These are phyloP conservation scores for Pocillopora meandrina DNA, from an alignment of 92 coral and sea anemone genomes.

Conservation along the genomic window DNA sequence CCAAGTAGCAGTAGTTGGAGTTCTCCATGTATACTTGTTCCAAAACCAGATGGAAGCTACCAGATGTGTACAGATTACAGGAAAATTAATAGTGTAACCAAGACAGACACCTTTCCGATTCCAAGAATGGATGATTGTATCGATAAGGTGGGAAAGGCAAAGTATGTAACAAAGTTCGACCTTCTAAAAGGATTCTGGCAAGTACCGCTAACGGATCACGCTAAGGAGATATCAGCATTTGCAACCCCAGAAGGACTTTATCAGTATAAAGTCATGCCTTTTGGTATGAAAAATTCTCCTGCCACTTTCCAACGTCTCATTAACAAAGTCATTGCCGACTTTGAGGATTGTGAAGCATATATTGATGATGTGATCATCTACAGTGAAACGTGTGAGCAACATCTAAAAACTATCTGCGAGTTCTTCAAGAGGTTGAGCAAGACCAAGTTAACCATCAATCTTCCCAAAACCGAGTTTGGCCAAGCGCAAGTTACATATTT, in stretches of 20 bases:
- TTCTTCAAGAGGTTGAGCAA: slow-evolving; percentile 36
- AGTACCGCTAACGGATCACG: slow-evolving; percentile 48
- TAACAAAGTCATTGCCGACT: slow-evolving; percentile 32
- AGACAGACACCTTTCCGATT: slow-evolving; percentile 50
- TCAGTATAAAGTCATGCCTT: slow-evolving; percentile 60
- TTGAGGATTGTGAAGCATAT: slow-evolving; percentile 48
- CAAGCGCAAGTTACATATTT: slow-evolving; percentile 51
- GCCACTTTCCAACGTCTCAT: slow-evolving; percentile 64
- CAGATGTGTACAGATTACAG: slow-evolving; percentile 55
- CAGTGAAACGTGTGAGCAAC: slow-evolving; percentile 56
- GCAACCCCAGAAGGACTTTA: slow-evolving; percentile 54
- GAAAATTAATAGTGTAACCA: slow-evolving; percentile 55
- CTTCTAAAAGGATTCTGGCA: slow-evolving; percentile 70
- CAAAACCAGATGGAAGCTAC: slow-evolving; percentile 48
- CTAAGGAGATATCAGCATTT: slow-evolving; percentile 56
- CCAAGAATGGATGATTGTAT: slow-evolving; percentile 55
- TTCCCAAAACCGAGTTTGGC: slow-evolving; percentile 44
- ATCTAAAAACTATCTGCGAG: slow-evolving; percentile 31
- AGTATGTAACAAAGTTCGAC: slow-evolving; percentile 52
- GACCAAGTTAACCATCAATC: slow-evolving; percentile 52
- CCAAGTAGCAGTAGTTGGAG: slow-evolving; percentile 52
- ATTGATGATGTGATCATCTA: slow-evolving; percentile 61
- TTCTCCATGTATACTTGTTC: slow-evolving; percentile 56
- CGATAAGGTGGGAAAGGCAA: slow-evolving; percentile 26
- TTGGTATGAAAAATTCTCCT: slow-evolving; percentile 53